Percentiles rank a stretch among this genome's conserved stretches.
Conservation (phyloP, 2,888 invertebrate genomes). For the Orthosia gothica region DNA sequence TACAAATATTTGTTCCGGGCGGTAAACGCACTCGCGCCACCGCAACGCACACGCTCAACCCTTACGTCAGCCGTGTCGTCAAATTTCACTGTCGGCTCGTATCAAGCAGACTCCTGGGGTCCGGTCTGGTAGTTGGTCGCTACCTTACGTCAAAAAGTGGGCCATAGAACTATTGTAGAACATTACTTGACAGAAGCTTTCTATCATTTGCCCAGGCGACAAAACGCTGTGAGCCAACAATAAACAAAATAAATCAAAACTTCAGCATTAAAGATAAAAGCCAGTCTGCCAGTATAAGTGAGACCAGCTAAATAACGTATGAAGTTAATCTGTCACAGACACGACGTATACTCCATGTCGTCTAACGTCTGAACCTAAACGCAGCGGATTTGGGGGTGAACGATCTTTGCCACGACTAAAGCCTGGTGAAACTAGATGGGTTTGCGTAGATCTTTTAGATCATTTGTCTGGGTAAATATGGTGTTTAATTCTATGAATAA, state of each 20-base stretch:
- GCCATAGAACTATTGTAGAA: too few relatives aligned
- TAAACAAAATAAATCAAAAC: constrained; percentile 14
- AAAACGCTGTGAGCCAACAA: background rate
- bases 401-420: constrained; percentile 5
- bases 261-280: background rate
- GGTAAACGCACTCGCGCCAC: too few relatives aligned
- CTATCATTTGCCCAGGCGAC: background rate
- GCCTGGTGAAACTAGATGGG: background rate
- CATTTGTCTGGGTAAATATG: constrained; percentile 27
- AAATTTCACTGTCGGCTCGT: too few relatives aligned
- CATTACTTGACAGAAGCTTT: too few relatives aligned
- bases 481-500: background rate
- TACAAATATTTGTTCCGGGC: too few relatives aligned
- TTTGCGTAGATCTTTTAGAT: constrained; percentile 8
- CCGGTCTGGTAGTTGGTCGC: too few relatives aligned
- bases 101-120: too few relatives aligned
- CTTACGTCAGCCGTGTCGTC: too few relatives aligned
- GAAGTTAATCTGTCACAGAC: constrained; percentile 23
- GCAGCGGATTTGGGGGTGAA: constrained; percentile 3
- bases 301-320: constrained; percentile 21
- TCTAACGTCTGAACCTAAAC: constrained; percentile 7
- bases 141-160: too few relatives aligned
- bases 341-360: background rate
- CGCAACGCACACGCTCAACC: too few relatives aligned
- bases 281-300: background rate